Percentiles rank a stretch among this genome's conserved stretches.
Conservation (phyloP, 2,888 invertebrate species). For the Rhagophthalmus giganteus region DNA sequence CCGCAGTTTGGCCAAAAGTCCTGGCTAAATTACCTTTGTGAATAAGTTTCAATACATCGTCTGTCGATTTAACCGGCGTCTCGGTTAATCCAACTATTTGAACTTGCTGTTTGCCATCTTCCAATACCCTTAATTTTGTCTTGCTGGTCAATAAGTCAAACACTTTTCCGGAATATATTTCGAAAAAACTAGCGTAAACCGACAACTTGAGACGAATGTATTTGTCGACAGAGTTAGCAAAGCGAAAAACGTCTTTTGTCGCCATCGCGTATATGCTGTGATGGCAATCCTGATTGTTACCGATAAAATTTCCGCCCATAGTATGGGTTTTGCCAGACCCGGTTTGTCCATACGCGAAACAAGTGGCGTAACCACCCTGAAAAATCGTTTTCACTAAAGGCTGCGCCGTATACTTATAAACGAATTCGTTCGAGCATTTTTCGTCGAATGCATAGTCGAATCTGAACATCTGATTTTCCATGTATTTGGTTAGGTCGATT, state of each 20-base stretch:
- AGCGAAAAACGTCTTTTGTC: slow-evolving; percentile 89
- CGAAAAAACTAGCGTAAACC: slow-evolving; percentile 96
- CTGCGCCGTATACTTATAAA: slow-evolving; percentile 97
- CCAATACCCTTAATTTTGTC: slow-evolving; percentile 89
- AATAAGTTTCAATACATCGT: slow-evolving; percentile 91
- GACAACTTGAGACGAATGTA: slow-evolving; percentile 84
- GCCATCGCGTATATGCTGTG: slow-evolving; percentile 98
- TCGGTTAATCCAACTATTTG: slow-evolving; percentile 97
- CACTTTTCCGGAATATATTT: slow-evolving; percentile 98
- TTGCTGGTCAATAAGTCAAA: slow-evolving; percentile 90
- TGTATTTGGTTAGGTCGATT: slow-evolving; percentile 97
- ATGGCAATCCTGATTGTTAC: slow-evolving; percentile 92
- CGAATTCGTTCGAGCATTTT: slow-evolving; percentile 89
- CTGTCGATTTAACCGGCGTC: slow-evolving; percentile 85
- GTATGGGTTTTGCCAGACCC: slow-evolving; percentile 97
- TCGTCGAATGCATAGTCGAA: slow-evolving; percentile 99
- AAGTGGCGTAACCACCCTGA: slow-evolving; percentile 98
- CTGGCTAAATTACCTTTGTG: slow-evolving; percentile 87
- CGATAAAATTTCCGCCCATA: slow-evolving; percentile 97
- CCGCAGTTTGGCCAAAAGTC: slow-evolving; percentile 96
- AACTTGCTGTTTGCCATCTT: slow-evolving; percentile 97
- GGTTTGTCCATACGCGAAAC: slow-evolving; percentile 99
- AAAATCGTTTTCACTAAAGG: slow-evolving; percentile 97
- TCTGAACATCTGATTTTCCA: slow-evolving; percentile 97
- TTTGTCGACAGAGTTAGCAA: slow-evolving; percentile 74